These are phyloP conservation scores for Conus ventricosus DNA, from an alignment of 1,140 invertebrate species.

Conservation along the genomic window DNA sequence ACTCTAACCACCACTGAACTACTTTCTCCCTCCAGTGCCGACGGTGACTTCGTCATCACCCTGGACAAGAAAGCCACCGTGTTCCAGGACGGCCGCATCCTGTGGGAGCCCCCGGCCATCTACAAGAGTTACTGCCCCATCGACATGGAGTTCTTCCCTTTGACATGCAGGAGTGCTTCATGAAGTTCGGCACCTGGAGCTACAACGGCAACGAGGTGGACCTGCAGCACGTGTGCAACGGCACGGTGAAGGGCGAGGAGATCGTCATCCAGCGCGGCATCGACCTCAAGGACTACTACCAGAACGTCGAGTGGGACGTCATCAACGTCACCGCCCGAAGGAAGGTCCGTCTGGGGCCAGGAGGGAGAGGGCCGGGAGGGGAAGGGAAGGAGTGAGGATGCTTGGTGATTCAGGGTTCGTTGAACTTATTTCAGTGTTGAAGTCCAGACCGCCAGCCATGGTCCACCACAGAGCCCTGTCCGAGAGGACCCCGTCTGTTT, in stretches of 20 bases:
- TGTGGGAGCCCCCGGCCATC: slow-evolving; percentile 98
- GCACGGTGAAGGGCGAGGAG: not conserved
- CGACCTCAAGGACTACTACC: slow-evolving; percentile 71
- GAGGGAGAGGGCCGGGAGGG: no score
- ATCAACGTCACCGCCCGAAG: slow-evolving; percentile 88
- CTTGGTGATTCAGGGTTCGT: no score
- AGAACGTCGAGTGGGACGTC: slow-evolving; percentile 99
- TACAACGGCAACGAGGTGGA: slow-evolving; percentile 96
- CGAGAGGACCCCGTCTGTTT: no score
- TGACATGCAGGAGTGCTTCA: slow-evolving; percentile 93
- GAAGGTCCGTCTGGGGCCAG: slow-evolving; percentile 33
- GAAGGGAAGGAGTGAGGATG: no score
- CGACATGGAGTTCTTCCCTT: slow-evolving; percentile 98
- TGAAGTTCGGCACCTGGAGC: slow-evolving; percentile 98
- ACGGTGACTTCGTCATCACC: slow-evolving; percentile 78
- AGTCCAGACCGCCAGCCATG: no score
- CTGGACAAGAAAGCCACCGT: slow-evolving; percentile 79
- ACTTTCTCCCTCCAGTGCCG: slow-evolving; percentile 72
- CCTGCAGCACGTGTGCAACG: slow-evolving; percentile 71
- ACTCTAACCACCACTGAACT: no score
- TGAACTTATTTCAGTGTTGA: no score
- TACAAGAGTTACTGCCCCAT: slow-evolving; percentile 98
- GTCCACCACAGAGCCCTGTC: no score
- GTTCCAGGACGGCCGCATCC: slow-evolving; percentile 91
- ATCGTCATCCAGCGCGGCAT: slow-evolving; percentile 61